Evolutionary conservation across 2,797 vertebrate species (phyloP).

Genomic region (Pseudomugil tenellus): DNA sequence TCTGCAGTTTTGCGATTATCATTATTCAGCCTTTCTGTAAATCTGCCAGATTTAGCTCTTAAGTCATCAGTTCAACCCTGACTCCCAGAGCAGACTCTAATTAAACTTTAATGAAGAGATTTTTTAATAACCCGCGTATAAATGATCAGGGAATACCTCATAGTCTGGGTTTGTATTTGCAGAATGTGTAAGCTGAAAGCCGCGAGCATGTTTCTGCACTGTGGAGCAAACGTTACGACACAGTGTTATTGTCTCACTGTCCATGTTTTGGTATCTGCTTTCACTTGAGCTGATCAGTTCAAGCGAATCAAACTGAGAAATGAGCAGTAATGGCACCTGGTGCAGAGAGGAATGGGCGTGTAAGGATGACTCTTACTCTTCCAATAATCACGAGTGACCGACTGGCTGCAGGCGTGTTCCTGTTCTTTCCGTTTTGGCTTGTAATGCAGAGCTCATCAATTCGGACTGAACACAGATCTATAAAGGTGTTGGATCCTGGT

Average conservation of each 20-base stretch:
- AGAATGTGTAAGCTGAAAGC: constrained; percentile 7
- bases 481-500: constrained; percentile 40
- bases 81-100: constrained; percentile 56
- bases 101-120: constrained; percentile 35
- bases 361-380: constrained; percentile 3
- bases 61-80: constrained; percentile 46
- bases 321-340: constrained; percentile 2
- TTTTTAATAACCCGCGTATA: constrained; percentile 7
- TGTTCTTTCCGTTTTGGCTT: not conserved
- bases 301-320: constrained; percentile 5
- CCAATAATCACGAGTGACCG: constrained; percentile 7
- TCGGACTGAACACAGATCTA: constrained; percentile 29
- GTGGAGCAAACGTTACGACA: not conserved
- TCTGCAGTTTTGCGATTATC: constrained; percentile 38
- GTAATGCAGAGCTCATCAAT: constrained; percentile 14
- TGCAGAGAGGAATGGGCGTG: not conserved
- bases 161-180: not conserved
- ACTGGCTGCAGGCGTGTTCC: constrained; percentile 12
- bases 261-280: constrained; percentile 8
- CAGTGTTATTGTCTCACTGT: not conserved
- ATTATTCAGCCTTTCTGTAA: constrained; percentile 51
- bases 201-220: not conserved
- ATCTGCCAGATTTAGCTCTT: constrained; percentile 45
- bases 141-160: constrained; percentile 8
- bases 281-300: not conserved